Percentiles rank a stretch among this genome's conserved stretches.
Conservation (phyloP, 2,797 vertebrate species). For the Myotis vivesi region DNA sequence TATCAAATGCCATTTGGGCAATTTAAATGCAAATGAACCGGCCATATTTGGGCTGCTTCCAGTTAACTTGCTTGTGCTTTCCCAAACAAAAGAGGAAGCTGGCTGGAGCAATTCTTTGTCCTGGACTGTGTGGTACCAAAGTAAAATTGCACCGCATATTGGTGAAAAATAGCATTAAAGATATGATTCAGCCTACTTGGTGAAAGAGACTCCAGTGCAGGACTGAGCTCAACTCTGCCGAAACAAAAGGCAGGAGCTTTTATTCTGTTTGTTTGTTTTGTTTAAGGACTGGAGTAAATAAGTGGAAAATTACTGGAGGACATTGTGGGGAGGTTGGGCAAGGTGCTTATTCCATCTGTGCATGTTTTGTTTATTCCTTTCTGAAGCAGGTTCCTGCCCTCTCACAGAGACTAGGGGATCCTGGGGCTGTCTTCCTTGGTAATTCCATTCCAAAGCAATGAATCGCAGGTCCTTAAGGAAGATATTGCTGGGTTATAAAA, state of each 20-base stretch:
- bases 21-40: constrained; percentile 78
- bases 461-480: background rate
- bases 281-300: background rate
- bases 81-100: constrained; percentile 50
- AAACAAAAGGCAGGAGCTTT: background rate
- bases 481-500: background rate
- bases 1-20: constrained; percentile 74
- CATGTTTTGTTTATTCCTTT: background rate
- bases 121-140: background rate
- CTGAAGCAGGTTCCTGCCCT: background rate
- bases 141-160: background rate
- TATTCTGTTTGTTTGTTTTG: no score
- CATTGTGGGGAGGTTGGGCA: background rate
- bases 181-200: background rate
- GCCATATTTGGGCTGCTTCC: constrained; percentile 70
- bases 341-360: background rate
- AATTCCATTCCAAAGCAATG: background rate
- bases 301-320: background rate
- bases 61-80: constrained; percentile 65
- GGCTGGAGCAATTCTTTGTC: constrained; percentile 3
- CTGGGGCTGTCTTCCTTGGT: background rate
- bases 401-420: background rate
- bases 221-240: background rate
- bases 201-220: background rate
- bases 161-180: constrained; percentile 8